Base-by-base conservation (phyloP, 2,888 invertebrate genomes). In the Troilus luridus region DNA sequence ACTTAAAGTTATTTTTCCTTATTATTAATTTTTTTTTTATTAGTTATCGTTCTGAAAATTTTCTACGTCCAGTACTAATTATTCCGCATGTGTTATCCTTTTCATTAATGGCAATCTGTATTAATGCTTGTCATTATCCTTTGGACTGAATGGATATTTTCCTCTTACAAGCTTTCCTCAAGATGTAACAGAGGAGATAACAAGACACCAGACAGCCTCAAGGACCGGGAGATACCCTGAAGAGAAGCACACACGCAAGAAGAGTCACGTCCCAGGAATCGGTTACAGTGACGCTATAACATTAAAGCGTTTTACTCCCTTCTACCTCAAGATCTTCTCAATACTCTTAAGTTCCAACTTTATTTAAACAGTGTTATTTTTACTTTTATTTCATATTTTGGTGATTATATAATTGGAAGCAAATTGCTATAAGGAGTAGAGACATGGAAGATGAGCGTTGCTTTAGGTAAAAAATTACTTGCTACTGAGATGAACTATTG, bases 211-310 rank as follows among this genome's bases (percentile, higher is more conserved):
- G 72, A 6, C 17, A 77, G 72, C 17, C 72, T 77, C 72, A 77
- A 77, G 41, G 72, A 41, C 17, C 17, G 41, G 27, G 41, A 77
- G 72, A 77, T 77, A 41, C 27, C 41, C 72, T 27, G 1, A 17
- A 19, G 7, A 77, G 72, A 7, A 77, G 27, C 41, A 77, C 72
- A 41, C 72, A 77, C 72, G 72, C 27, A 77, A 77, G 72, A 77
- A 6, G 72, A 67, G 67, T 41, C 72, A 77, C 72, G 72, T 77
- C 72, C 41, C 72, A 41, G 41, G 27, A 77, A 77, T 77, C 72
- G 17, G 72, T 77, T 77, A 77, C 72, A 77, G 72, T 77, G 72
- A 27, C 72, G 72, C 72, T 77, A 77, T 24, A 41, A 14, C 72
- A 41, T 77, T 41, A 77, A 77, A 77, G 72, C 5, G 19, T 0